phyloP scores from a whole-genome alignment of 2,113 vertebrate species.

The Odontesthes bonariensis region DNA sequence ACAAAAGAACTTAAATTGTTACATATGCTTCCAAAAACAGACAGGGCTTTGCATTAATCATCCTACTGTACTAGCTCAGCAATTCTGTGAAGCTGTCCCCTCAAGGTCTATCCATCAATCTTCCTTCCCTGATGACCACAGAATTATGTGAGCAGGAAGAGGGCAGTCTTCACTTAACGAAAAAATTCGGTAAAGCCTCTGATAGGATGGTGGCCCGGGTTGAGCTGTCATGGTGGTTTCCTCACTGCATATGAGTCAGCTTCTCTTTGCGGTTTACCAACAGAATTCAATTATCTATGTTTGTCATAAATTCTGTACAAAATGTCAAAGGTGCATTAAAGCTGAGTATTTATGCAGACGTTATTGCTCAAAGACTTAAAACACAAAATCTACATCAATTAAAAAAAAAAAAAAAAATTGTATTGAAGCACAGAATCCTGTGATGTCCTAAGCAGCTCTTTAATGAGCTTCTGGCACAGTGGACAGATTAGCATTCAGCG shows the following conservation, averaged over 20 bases:
- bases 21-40: conserved; percentile 42
- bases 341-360: conserved; percentile 50
- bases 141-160: conserved; percentile 27
- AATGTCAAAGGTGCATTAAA: conserved; percentile 10
- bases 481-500: conserved; percentile 69
- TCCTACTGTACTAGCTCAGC: conserved; percentile 57
- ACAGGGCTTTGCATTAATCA: conserved; percentile 64
- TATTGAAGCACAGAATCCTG: conserved; percentile 16
- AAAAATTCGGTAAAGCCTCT: conserved; percentile 22
- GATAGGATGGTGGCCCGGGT: neutral
- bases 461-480: conserved; percentile 50
- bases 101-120: conserved; percentile 76
- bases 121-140: conserved; percentile 53
- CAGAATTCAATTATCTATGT: neutral
- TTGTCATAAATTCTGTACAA: conserved; percentile 13
- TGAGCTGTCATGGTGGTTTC: neutral
- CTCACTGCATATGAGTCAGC: neutral
- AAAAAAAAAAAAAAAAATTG: neutral
- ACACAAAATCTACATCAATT: conserved; percentile 40
- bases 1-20: conserved; percentile 20
- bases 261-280: neutral
- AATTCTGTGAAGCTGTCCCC: conserved; percentile 61
- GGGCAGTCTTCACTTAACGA: conserved; percentile 42
- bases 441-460: conserved; percentile 62
- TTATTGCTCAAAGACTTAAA: conserved; percentile 23